These are phyloP conservation scores for Cynoglossus semilaevis DNA, from an alignment of 2,113 vertebrate species.

Conservation along the genomic window DNA sequence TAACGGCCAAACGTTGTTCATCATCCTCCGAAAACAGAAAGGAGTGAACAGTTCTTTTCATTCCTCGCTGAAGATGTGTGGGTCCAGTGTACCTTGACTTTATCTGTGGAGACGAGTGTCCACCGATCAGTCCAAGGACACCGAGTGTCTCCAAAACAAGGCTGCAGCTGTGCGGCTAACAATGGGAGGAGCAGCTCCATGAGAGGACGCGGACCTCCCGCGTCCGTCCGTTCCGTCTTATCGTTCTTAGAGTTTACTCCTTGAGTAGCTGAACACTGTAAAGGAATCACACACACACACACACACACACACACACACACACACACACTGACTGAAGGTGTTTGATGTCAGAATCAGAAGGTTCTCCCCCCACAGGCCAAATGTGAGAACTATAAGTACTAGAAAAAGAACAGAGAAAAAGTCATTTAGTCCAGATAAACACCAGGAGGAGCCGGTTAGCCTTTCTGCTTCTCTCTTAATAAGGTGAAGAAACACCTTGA, in stretches of 20 bases:
- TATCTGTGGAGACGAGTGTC: conserved; percentile 46
- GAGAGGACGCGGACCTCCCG: not conserved
- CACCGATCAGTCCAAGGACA: conserved; percentile 46
- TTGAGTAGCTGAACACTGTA: too few relatives aligned
- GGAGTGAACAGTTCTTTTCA: conserved; percentile 15
- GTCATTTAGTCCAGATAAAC: too few relatives aligned
- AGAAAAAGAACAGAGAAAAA: too few relatives aligned
- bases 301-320: too few relatives aligned
- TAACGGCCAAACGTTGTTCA: too few relatives aligned
- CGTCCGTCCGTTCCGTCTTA: not conserved
- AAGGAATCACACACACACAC: not conserved
- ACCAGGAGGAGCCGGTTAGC: not conserved
- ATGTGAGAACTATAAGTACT: too few relatives aligned
- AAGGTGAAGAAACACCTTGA: conserved; percentile 2
- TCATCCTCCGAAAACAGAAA: conserved; percentile 3
- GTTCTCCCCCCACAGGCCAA: too few relatives aligned
- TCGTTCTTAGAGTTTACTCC: too few relatives aligned
- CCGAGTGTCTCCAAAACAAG: conserved; percentile 74
- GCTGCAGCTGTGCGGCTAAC: conserved; percentile 62
- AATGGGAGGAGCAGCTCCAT: conserved; percentile 27
- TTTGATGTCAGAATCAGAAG: too few relatives aligned
- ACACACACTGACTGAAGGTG: not conserved
- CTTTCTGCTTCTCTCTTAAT: not conserved
- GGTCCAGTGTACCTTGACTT: conserved; percentile 47
- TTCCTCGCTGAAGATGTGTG: conserved; percentile 29